Conservation (phyloP, 2,888 invertebrate genomes). For the Eilema griseolum region DNA sequence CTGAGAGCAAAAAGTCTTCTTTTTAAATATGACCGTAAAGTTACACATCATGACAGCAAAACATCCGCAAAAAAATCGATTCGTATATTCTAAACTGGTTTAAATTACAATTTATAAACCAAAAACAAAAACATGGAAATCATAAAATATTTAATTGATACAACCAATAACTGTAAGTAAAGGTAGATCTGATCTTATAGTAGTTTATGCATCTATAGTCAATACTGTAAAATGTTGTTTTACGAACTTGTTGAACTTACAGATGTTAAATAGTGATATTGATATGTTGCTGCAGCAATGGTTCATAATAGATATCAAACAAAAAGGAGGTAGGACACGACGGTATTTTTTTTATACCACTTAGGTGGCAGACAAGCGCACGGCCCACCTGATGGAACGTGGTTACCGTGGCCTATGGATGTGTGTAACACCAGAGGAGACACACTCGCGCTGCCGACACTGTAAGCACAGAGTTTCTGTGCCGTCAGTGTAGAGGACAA, state of each 20-base stretch:
- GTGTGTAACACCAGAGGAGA: no score
- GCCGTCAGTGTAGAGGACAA: no score
- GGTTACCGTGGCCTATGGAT: no score
- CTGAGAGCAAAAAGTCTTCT: no score
- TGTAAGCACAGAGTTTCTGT: no score
- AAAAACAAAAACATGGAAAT: not conserved
- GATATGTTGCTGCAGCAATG: not conserved
- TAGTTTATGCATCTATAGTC: not conserved
- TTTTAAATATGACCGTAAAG: no score
- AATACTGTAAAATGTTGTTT: not conserved
- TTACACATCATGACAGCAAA: no score
- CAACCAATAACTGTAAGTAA: not conserved
- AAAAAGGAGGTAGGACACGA: no score
- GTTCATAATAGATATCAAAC: not conserved
- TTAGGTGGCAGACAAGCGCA: no score
- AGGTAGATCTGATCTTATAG: not conserved
- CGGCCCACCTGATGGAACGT: no score
- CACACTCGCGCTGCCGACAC: no score
- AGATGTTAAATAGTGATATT: not conserved
- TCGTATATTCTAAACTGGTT: not conserved
- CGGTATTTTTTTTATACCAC: no score
- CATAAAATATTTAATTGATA: not conserved
- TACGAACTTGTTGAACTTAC: not conserved
- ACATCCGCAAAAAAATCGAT: not conserved
- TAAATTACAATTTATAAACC: not conserved